A percentile compares a stretch with the other conserved stretches of the same genome.
Evolutionary conservation across 2,113 vertebrate species (phyloP).

Genomic region (Perognathus longimembris): DNA sequence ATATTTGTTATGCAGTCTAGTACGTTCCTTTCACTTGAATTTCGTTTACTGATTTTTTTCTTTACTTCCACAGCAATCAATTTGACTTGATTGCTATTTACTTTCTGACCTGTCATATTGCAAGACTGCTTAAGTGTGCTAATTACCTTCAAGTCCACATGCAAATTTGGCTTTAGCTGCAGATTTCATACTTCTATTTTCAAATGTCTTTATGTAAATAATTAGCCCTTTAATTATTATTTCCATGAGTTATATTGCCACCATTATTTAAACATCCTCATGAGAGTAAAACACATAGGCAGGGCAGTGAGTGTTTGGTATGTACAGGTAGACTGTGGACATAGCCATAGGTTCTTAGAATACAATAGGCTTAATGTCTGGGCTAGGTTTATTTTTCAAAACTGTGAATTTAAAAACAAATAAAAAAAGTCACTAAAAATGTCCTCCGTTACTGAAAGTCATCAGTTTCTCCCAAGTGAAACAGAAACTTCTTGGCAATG

Average conservation of each 20-base stretch:
- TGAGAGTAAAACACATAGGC: constrained; percentile 66
- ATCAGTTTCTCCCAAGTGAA: constrained; percentile 67
- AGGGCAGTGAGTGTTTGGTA: constrained; percentile 72
- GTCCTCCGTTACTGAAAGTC: constrained; percentile 82
- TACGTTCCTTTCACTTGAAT: constrained; percentile 71
- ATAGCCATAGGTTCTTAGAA: constrained; percentile 75
- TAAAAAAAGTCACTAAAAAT: constrained; percentile 75
- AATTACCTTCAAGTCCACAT: constrained; percentile 6
- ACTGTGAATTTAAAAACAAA: constrained; percentile 33
- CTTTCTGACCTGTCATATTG: constrained; percentile 55
- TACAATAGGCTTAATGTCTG: constrained; percentile 69
- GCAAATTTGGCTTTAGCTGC: not conserved
- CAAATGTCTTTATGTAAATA: constrained; percentile 42
- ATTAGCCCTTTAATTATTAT: constrained; percentile 1
- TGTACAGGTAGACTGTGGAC: constrained; percentile 72
- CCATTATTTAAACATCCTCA: constrained; percentile 63
- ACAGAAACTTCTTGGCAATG: constrained; percentile 30
- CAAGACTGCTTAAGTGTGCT: not conserved
- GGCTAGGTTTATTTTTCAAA: constrained; percentile 65
- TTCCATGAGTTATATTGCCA: constrained; percentile 33
- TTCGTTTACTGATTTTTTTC: constrained; percentile 68
- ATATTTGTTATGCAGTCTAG: constrained; percentile 79
- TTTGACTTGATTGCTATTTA: constrained; percentile 73
- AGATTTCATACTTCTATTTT: constrained; percentile 43
- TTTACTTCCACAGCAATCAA: constrained; percentile 60